Conservation (phyloP, 2,113 vertebrate species). For the Alethe diademata region DNA sequence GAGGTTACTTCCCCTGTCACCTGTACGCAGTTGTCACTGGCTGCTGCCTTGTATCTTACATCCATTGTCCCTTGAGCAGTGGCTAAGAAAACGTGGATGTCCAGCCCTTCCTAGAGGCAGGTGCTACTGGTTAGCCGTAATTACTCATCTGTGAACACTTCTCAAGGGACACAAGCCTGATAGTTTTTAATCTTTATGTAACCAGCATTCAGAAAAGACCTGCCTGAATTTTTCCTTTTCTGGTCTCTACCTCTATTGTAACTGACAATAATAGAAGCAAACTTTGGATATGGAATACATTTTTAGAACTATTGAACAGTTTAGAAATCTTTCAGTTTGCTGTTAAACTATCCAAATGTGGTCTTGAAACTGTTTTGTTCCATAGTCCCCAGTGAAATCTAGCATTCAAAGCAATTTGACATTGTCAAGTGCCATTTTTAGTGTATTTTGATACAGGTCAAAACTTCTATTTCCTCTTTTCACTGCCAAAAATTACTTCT, state of each 20-base stretch:
- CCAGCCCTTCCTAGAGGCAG: background rate
- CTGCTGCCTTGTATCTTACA: background rate
- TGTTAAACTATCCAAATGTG: background rate
- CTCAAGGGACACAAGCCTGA: background rate
- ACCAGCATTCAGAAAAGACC: background rate
- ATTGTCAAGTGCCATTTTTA: background rate
- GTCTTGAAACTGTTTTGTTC: background rate
- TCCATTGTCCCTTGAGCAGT: background rate
- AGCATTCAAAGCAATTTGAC: background rate
- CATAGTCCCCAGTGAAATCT: background rate
- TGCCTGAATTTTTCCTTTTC: background rate
- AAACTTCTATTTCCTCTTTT: background rate
- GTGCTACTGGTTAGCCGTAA: background rate
- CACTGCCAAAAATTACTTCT: background rate
- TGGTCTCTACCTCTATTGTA: background rate
- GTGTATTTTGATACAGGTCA: background rate
- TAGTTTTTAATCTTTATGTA: background rate
- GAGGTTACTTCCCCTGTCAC: background rate
- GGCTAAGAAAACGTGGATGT: background rate
- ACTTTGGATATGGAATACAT: background rate
- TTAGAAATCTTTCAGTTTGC: background rate
- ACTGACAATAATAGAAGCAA: background rate
- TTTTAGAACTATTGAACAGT: background rate
- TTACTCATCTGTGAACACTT: background rate
- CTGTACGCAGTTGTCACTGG: background rate